Evolutionary conservation across 1,140 invertebrate species (phyloP).

Genomic region (Drosophila suzukii): DNA sequence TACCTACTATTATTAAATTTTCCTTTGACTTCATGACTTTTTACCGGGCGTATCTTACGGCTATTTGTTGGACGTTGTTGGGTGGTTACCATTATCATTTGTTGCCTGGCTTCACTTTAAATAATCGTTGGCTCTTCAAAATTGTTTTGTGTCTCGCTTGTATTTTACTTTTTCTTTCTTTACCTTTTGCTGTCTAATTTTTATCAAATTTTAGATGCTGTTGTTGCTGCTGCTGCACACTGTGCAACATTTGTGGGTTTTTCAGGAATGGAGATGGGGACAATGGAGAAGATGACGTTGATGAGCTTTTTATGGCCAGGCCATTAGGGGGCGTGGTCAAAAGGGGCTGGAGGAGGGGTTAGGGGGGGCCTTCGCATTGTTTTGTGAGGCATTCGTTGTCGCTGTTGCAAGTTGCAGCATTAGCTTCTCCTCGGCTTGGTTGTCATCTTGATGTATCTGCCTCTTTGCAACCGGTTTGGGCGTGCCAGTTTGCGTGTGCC

Average conservation of each 20-base stretch:
- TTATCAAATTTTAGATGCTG: slow-evolving; percentile 70
- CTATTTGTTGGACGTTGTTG: slow-evolving; percentile 46
- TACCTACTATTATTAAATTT: slow-evolving; percentile 69
- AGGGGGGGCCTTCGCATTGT: slow-evolving; percentile 32
- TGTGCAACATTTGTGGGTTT: slow-evolving; percentile 44
- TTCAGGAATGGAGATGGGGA: slow-evolving; percentile 16
- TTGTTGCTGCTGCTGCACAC: slow-evolving; percentile 35
- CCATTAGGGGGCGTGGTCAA: slow-evolving; percentile 73
- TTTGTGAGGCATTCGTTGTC: slow-evolving; percentile 36
- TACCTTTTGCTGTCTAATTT: slow-evolving; percentile 73
- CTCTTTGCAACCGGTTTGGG: slow-evolving; percentile 59
- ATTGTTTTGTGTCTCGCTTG: slow-evolving; percentile 64
- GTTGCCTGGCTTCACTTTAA: slow-evolving; percentile 78
- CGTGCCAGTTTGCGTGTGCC: slow-evolving; percentile 68
- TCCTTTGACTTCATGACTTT: slow-evolving; percentile 59
- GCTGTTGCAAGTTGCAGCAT: slow-evolving; percentile 63
- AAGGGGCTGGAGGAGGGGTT: slow-evolving; percentile 2
- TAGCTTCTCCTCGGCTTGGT: slow-evolving; percentile 56
- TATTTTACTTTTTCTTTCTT: slow-evolving; percentile 42
- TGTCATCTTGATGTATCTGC: slow-evolving; percentile 63
- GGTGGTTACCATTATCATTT: slow-evolving; percentile 73
- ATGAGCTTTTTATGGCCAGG: slow-evolving; percentile 79
- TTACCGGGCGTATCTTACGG: slow-evolving; percentile 58
- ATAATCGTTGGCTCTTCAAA: slow-evolving; percentile 77
- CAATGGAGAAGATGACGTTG: slow-evolving; percentile 58